phyloP scores from a whole-genome alignment of 2,888 invertebrate genomes.

The Deroplatys truncata region DNA sequence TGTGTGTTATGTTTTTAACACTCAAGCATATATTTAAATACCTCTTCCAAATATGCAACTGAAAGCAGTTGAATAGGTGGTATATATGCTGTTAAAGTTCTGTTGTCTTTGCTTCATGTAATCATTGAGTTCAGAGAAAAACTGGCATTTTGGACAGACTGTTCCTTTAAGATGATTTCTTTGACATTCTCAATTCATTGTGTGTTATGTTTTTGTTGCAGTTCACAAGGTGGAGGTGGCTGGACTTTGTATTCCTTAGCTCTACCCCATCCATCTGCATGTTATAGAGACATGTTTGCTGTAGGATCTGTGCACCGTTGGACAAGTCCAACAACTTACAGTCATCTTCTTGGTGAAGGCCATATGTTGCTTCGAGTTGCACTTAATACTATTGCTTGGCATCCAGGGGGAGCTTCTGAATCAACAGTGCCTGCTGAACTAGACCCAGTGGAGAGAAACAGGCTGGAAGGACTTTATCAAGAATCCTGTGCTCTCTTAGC shows the following conservation, averaged over 20 bases:
- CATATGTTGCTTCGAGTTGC: conserved; percentile 60
- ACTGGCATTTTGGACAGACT: too few species aligned
- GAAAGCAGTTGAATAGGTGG: too few species aligned
- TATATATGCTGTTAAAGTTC: too few species aligned
- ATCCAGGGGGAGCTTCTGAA: conserved; percentile 38
- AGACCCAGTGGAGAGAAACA: conserved; percentile 19
- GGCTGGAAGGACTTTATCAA: conserved; percentile 46
- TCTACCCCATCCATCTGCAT: conserved; percentile 51
- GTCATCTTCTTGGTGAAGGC: conserved; percentile 68
- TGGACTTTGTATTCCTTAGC: conserved; percentile 73
- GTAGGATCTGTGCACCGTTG: conserved; percentile 61
- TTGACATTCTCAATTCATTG: too few species aligned
- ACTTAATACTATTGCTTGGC: conserved; percentile 43
- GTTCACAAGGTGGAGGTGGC: conserved; percentile 19
- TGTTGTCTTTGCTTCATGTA: too few species aligned
- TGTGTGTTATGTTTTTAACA: too few species aligned
- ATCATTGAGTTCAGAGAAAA: too few species aligned
- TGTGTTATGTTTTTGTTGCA: neutral
- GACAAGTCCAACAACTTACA: conserved; percentile 63
- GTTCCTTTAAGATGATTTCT: too few species aligned
- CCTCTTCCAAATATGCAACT: too few species aligned
- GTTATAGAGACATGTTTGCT: conserved; percentile 66
- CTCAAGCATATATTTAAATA: too few species aligned
- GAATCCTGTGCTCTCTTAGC: conserved; percentile 54
- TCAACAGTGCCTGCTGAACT: conserved; percentile 33